A percentile compares a stretch with the other conserved stretches of the same genome.
Conservation (phyloP, 2,888 invertebrate genomes). For the Tetragonisca angustula region DNA sequence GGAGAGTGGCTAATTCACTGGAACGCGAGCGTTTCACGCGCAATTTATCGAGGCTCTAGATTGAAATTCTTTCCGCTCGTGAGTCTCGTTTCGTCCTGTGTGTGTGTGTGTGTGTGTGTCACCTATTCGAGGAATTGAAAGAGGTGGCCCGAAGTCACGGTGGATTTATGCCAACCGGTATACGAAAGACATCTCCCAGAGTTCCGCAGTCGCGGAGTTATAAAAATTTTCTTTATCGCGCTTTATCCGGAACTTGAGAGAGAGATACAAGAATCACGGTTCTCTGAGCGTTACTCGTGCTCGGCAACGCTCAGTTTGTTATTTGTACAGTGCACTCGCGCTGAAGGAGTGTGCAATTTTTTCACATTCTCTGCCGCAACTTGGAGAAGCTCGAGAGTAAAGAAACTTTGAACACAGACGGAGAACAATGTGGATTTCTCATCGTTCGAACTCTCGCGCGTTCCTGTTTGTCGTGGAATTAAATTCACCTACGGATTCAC, state of each 20-base stretch:
- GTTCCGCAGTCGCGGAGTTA: background rate
- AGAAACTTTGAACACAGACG: background rate
- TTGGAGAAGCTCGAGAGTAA: background rate
- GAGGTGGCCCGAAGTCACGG: rapidly evolving
- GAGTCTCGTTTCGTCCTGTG: too few relatives aligned
- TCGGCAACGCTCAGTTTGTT: background rate
- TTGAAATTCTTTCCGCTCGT: background rate
- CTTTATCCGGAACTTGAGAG: background rate
- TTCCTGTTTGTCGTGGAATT: background rate
- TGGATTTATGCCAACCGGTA: background rate
- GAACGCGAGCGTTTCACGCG: background rate
- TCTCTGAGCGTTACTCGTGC: background rate
- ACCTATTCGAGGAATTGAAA: background rate
- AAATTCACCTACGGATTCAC: too few relatives aligned
- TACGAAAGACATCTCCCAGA: background rate
- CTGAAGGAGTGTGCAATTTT: background rate
- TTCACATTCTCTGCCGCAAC: background rate
- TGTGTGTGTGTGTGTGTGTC: too few relatives aligned
- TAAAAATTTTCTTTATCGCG: slow-evolving; percentile 17
- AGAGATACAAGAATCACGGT: background rate
- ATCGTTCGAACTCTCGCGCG: background rate
- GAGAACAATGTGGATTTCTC: background rate
- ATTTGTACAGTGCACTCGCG: background rate
- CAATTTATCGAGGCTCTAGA: background rate
- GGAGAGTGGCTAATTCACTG: too few relatives aligned